These are phyloP conservation scores for Melipona quadrifasciata DNA, from an alignment of 1,140 invertebrate species.

Conservation along the genomic window DNA sequence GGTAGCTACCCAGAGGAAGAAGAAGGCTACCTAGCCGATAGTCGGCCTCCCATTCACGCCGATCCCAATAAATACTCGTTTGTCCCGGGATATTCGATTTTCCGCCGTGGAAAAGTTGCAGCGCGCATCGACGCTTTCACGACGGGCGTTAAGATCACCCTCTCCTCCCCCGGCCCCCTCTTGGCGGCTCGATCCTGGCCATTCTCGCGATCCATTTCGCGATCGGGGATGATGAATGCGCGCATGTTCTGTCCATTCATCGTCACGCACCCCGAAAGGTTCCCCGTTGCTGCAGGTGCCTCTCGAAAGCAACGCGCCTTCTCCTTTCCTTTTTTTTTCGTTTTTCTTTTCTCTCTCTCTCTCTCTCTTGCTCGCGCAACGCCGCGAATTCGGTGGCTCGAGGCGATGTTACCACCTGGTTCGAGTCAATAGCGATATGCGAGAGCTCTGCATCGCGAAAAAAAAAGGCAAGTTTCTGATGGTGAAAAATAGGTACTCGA, in stretches of 20 bases:
- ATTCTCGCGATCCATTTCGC: slow-evolving; percentile 32
- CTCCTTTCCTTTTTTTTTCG: neutral
- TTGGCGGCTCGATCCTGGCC: neutral
- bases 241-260: neutral
- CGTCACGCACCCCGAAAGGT: neutral
- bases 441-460: no score
- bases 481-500: no score
- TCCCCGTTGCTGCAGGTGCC: neutral
- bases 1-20: neutral
- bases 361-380: no score
- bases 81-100: slow-evolving; percentile 37
- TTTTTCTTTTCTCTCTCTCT: neutral
- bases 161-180: no score
- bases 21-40: neutral
- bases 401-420: no score
- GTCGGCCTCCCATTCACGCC: neutral
- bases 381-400: no score
- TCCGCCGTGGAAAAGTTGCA: neutral
- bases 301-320: no score
- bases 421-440: no score
- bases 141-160: neutral
- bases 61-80: slow-evolving; percentile 62
- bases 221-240: slow-evolving; percentile 23
- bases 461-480: no score
- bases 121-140: neutral